phyloP scores from a whole-genome alignment of 2,113 vertebrate genomes.

The Ceyx margarethae region DNA sequence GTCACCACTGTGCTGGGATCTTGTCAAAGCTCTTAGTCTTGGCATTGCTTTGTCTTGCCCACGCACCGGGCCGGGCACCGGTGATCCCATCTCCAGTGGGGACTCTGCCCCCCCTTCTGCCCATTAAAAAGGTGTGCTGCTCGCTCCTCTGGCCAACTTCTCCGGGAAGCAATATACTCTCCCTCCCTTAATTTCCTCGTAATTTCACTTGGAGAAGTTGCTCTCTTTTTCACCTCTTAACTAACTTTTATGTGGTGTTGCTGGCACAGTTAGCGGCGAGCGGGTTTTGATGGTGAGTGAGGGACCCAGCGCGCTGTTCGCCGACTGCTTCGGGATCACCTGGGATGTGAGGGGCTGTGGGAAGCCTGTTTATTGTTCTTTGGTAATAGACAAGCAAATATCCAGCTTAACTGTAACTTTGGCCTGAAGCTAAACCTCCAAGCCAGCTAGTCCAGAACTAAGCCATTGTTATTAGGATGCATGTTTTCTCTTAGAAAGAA shows the following conservation, averaged over 20 bases:
- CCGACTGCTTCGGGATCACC: neutral
- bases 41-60: neutral
- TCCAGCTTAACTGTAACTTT: neutral
- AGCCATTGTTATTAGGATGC: neutral
- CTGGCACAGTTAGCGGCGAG: conserved; percentile 34
- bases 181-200: conserved; percentile 41
- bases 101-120: neutral
- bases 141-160: neutral
- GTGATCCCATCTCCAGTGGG: neutral
- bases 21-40: neutral
- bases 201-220: conserved; percentile 31
- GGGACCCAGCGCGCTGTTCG: neutral
- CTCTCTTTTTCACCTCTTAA: conserved; percentile 44
- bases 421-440: neutral
- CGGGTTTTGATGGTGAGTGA: neutral
- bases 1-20: neutral
- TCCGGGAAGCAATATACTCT: neutral
- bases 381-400: neutral
- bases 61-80: neutral
- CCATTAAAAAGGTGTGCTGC: conserved; percentile 1
- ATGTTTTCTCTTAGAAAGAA: neutral
- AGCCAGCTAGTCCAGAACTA: neutral
- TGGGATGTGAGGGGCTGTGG: neutral
- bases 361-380: neutral
- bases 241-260: conserved; percentile 55